A percentile compares a stretch with the other conserved stretches of the same genome.
phyloP scores from a whole-genome alignment of 2,797 vertebrate genomes.

The Dicrostonyx torquatus region DNA sequence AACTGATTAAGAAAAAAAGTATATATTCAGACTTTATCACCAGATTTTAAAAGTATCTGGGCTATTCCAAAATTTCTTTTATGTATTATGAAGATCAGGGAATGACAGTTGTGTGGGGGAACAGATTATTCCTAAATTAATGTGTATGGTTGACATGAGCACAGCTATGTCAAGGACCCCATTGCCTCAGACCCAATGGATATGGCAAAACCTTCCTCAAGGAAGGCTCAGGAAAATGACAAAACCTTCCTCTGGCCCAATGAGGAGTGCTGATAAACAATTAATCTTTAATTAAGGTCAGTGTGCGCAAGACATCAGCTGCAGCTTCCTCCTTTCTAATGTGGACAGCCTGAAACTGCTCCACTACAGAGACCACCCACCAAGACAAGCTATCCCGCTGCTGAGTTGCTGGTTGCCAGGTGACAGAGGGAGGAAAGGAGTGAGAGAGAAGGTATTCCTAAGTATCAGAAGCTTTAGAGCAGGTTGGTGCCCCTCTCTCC shows the following conservation, averaged over 20 bases:
- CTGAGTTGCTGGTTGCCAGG: not conserved
- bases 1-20: not conserved
- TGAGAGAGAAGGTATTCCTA: not conserved
- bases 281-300: not conserved
- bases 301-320: not conserved
- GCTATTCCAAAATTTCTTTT: not conserved
- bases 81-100: not conserved
- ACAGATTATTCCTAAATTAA: not conserved
- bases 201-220: not conserved
- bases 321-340: not conserved
- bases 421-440: no score
- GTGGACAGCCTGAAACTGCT: not conserved
- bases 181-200: not conserved
- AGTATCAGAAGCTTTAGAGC: not conserved
- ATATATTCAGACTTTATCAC: constrained; percentile 1
- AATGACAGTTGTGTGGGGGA: not conserved
- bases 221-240: not conserved
- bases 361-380: not conserved
- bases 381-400: not conserved
- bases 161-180: not conserved
- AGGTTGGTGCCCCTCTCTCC: not conserved
- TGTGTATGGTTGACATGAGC: not conserved
- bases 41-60: constrained; percentile 20
- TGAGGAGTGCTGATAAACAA: not conserved
- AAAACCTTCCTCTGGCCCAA: not conserved